phyloP scores from a whole-genome alignment of 2,113 vertebrate genomes.

The Colaptes auratus region DNA sequence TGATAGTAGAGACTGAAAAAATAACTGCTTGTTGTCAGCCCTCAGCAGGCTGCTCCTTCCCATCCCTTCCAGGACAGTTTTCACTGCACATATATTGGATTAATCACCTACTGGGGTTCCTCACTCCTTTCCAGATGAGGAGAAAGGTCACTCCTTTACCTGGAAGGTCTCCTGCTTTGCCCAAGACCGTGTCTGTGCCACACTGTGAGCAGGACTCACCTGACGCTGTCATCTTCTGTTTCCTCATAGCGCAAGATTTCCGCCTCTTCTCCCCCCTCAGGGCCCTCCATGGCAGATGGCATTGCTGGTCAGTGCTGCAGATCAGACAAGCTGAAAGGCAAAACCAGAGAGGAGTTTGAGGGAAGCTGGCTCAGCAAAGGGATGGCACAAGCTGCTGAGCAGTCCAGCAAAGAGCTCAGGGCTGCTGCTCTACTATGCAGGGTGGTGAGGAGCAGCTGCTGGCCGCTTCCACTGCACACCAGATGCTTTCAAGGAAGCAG shows the following conservation, averaged over 20 bases:
- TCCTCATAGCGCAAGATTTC: constrained; percentile 22
- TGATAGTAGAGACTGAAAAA: not conserved
- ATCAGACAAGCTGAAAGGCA: not conserved
- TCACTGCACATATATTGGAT: not conserved
- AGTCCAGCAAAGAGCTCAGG: not conserved
- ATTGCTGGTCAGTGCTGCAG: not conserved
- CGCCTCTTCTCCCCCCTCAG: constrained; percentile 47
- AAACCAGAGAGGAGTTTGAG: not conserved
- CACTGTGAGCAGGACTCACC: constrained; percentile 23
- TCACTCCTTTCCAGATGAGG: not conserved
- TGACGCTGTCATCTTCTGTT: constrained; percentile 29
- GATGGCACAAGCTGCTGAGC: not conserved
- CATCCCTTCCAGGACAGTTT: not conserved
- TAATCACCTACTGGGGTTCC: not conserved
- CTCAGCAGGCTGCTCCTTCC: not conserved
- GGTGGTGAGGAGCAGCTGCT: not conserved
- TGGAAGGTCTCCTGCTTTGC: not conserved
- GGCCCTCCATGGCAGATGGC: constrained; percentile 57
- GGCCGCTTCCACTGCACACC: not conserved
- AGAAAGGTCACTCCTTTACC: not conserved
- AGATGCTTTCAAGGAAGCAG: not conserved
- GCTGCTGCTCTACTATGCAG: not conserved
- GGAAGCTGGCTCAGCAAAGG: not conserved
- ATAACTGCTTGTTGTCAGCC: not conserved
- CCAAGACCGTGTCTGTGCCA: not conserved